phyloP scores from a whole-genome alignment of 2,888 invertebrate genomes.

The Polietes domitor region DNA sequence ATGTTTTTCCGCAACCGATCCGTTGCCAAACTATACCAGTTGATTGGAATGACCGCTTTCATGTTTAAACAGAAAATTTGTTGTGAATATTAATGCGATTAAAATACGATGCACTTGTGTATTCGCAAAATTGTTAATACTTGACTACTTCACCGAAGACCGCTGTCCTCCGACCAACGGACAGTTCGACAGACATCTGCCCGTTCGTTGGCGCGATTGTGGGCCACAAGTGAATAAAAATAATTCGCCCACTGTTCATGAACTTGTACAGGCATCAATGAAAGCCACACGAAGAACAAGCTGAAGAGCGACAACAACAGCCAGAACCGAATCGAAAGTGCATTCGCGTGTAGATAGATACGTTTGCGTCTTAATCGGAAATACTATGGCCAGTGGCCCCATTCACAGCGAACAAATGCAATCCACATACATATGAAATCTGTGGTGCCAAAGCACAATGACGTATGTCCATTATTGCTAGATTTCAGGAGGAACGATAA shows the following conservation, averaged over 20 bases:
- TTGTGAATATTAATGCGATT: not conserved
- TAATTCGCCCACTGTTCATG: not conserved
- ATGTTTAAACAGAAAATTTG: not conserved
- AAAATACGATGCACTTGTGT: slow-evolving; percentile 9
- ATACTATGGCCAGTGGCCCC: not conserved
- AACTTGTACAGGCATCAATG: not conserved
- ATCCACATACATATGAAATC: not conserved
- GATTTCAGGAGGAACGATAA: too few species aligned
- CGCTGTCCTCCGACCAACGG: slow-evolving; percentile 7
- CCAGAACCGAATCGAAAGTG: not conserved
- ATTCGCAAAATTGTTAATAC: not conserved
- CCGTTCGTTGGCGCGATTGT: not conserved
- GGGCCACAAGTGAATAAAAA: not conserved
- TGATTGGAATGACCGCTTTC: not conserved
- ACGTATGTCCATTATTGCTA: too few species aligned
- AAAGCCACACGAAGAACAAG: not conserved
- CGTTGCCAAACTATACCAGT: not conserved
- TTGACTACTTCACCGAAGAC: not conserved
- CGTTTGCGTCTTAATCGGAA: not conserved
- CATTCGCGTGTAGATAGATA: slow-evolving; percentile 20
- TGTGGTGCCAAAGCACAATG: too few species aligned
- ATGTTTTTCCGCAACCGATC: not conserved
- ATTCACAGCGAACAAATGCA: not conserved
- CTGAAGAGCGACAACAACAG: not conserved
- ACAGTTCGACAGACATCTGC: slow-evolving; percentile 1